A percentile compares a stretch with the other conserved stretches of the same genome.
Evolutionary conservation across 1,140 invertebrate genomes (phyloP).

Genomic region (Pissodes strobi): DNA sequence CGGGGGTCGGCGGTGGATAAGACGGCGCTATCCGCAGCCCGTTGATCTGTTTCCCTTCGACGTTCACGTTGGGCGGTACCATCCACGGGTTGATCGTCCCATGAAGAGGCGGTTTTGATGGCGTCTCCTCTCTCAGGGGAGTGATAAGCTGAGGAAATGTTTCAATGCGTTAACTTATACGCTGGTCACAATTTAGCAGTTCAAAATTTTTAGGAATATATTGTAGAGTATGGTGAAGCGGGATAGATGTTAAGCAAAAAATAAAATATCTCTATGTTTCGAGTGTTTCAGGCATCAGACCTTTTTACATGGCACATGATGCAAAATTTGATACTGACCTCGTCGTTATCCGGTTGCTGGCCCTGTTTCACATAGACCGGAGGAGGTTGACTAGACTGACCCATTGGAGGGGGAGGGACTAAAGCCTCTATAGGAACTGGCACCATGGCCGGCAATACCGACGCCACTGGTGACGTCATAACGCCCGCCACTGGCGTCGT

Average conservation of each 20-base stretch:
- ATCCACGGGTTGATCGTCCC: conserved; percentile 12
- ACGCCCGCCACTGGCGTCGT: not conserved
- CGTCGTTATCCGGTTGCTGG: conserved; percentile 11
- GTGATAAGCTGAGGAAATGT: not conserved
- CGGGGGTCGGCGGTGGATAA: conserved; percentile 20
- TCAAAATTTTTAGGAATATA: no score
- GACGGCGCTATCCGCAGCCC: conserved; percentile 40
- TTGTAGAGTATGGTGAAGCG: no score
- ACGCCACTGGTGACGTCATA: not conserved
- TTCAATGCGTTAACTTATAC: no score
- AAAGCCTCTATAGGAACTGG: conserved; percentile 25
- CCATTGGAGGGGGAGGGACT: conserved; percentile 9
- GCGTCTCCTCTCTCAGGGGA: conserved; percentile 17
- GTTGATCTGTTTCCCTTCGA: conserved; percentile 56
- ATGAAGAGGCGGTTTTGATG: conserved; percentile 6
- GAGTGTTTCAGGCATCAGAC: no score
- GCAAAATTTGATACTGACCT: conserved; percentile 12
- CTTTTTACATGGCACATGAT: no score
- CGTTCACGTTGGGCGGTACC: not conserved
- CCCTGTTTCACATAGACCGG: conserved; percentile 6
- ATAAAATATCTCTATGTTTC: no score
- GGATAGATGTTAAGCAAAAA: no score
- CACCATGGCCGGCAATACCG: not conserved
- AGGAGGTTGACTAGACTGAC: conserved; percentile 19
- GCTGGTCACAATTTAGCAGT: no score